These are phyloP conservation scores for Crepidodera aurea DNA, from an alignment of 2,888 invertebrate genomes.

Conservation along the genomic window DNA sequence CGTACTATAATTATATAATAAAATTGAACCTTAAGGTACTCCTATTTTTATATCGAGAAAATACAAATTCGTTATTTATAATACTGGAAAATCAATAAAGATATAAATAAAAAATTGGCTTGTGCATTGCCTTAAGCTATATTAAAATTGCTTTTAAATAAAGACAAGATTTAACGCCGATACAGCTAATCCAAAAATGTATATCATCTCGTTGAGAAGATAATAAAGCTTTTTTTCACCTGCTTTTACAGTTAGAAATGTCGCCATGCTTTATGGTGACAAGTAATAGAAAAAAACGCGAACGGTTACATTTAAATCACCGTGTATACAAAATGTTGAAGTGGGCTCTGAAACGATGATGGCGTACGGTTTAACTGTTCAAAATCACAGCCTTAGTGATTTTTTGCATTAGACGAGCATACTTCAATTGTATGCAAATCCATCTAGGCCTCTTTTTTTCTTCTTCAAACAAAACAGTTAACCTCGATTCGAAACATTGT, in stretches of 20 bases:
- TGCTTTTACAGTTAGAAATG: slow-evolving; percentile 7
- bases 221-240: no score
- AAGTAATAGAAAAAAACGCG: not conserved
- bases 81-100: no score
- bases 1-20: no score
- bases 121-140: no score
- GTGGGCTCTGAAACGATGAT: slow-evolving; percentile 18
- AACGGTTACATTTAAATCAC: slow-evolving; percentile 10
- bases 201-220: no score
- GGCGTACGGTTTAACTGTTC: slow-evolving; percentile 19
- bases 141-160: no score
- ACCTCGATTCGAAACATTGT: slow-evolving; percentile 32
- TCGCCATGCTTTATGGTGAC: not conserved
- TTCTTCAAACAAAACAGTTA: slow-evolving; percentile 33
- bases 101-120: no score
- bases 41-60: no score
- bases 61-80: no score
- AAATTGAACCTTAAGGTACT: no score
- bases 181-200: no score
- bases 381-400: slow-evolving; percentile 28
- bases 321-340: slow-evolving; percentile 6
- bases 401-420: slow-evolving; percentile 36
- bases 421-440: slow-evolving; percentile 38
- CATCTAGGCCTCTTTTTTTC: slow-evolving; percentile 31
- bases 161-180: no score